Conservation (phyloP, 1,140 invertebrate genomes). For the Rhagoletis pomonella region DNA sequence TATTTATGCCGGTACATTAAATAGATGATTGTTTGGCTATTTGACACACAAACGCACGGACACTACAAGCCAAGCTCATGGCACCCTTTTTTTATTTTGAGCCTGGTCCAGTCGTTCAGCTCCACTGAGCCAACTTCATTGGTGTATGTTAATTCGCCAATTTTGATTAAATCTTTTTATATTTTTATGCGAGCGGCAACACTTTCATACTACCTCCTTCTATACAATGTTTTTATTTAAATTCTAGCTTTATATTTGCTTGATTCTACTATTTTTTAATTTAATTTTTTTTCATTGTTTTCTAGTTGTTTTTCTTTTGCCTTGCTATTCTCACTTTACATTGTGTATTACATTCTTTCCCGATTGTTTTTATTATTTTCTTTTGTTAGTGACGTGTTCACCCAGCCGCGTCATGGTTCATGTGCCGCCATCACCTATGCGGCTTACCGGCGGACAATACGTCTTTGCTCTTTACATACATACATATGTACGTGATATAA, state of each 20-base stretch:
- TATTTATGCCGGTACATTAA: too few species aligned
- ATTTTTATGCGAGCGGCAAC: background rate
- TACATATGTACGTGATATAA: background rate
- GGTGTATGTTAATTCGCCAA: background rate
- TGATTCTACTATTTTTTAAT: background rate
- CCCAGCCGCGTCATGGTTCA: slow-evolving; percentile 21
- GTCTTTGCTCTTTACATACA: background rate
- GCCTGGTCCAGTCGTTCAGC: background rate
- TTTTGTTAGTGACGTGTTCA: slow-evolving; percentile 25
- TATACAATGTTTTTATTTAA: background rate
- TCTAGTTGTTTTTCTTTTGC: background rate
- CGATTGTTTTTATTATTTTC: background rate
- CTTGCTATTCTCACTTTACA: background rate
- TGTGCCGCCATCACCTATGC: slow-evolving; percentile 41
- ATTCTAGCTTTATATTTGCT: background rate
- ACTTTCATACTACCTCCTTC: background rate
- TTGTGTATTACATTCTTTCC: background rate
- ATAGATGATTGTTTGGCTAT: too few species aligned
- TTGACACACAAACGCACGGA: too few species aligned
- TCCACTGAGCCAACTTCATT: slow-evolving; percentile 6
- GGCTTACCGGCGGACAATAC: slow-evolving; percentile 29
- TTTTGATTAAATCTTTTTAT: background rate
- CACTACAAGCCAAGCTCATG: background rate
- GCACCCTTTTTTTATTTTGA: background rate
- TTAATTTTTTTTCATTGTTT: background rate